phyloP scores from a whole-genome alignment of 2,888 invertebrate species.

The Catonia carolina region DNA sequence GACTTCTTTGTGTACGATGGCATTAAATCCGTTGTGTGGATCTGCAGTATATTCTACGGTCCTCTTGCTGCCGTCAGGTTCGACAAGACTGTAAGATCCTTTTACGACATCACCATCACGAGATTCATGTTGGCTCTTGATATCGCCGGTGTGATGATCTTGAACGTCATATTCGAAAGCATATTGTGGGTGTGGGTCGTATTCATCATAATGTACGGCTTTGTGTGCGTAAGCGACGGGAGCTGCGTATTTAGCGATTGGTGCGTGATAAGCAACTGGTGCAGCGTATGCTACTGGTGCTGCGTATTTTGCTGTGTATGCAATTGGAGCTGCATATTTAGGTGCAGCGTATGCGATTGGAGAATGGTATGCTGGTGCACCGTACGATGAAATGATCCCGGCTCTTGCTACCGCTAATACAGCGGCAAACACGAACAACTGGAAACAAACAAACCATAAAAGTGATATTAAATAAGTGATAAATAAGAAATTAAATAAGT shows the following conservation, averaged over 20 bases:
- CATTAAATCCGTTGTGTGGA: constrained; percentile 36
- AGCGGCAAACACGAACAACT: constrained; percentile 49
- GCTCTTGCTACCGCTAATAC: constrained; percentile 44
- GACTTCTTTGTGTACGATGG: constrained; percentile 35
- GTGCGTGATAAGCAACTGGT: constrained; percentile 32
- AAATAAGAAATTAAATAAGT: no score
- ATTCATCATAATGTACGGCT: constrained; percentile 35
- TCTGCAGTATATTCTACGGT: constrained; percentile 34
- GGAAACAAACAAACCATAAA: constrained; percentile 14
- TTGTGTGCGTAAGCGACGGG: constrained; percentile 45
- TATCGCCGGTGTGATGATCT: constrained; percentile 35
- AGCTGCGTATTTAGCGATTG: constrained; percentile 41
- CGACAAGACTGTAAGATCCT: constrained; percentile 32
- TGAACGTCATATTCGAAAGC: constrained; percentile 34
- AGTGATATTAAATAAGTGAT: background rate
- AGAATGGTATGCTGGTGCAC: constrained; percentile 23
- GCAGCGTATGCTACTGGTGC: constrained; percentile 31
- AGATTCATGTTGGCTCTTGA: constrained; percentile 34
- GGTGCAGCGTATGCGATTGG: constrained; percentile 32
- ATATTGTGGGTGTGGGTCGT: constrained; percentile 35
- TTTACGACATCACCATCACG: constrained; percentile 34
- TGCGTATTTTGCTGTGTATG: constrained; percentile 30
- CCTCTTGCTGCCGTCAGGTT: constrained; percentile 25
- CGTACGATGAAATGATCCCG: constrained; percentile 17
- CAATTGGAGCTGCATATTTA: constrained; percentile 22